These are phyloP conservation scores for Helicolenus hilgendorfi DNA, from an alignment of 2,797 vertebrate genomes.

Conservation along the genomic window DNA sequence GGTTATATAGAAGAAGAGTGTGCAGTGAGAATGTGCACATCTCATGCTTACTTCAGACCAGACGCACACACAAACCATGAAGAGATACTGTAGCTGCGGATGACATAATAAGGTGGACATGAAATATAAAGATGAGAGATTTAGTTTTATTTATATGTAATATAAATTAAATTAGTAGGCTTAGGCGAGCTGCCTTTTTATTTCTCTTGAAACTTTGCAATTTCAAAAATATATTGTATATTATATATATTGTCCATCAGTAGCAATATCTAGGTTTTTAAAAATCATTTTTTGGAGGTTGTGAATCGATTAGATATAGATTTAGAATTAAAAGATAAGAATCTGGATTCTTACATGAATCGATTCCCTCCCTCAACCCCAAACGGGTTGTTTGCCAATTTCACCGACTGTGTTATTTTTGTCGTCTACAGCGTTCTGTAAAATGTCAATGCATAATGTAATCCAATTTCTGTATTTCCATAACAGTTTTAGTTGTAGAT, in stretches of 20 bases:
- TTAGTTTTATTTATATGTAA: background rate
- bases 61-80: background rate
- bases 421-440: background rate
- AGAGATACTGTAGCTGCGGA: background rate
- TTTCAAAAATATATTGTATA: too few species aligned
- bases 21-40: background rate
- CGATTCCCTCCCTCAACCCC: too few species aligned
- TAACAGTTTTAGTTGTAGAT: background rate
- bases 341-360: too few species aligned
- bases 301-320: too few species aligned
- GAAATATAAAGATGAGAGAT: background rate
- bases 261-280: too few species aligned
- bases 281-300: too few species aligned
- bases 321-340: too few species aligned
- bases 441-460: background rate
- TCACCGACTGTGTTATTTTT: background rate
- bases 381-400: background rate
- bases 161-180: too few species aligned
- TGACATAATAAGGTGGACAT: background rate
- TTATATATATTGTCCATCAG: too few species aligned
- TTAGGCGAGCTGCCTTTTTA: too few species aligned
- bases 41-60: background rate
- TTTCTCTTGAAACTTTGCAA: too few species aligned
- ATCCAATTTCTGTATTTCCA: background rate
- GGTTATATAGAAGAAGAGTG: too few species aligned